phyloP scores from a whole-genome alignment of 35 echinoderm and acorn worm species.

The Holothuria glaberrima region DNA sequence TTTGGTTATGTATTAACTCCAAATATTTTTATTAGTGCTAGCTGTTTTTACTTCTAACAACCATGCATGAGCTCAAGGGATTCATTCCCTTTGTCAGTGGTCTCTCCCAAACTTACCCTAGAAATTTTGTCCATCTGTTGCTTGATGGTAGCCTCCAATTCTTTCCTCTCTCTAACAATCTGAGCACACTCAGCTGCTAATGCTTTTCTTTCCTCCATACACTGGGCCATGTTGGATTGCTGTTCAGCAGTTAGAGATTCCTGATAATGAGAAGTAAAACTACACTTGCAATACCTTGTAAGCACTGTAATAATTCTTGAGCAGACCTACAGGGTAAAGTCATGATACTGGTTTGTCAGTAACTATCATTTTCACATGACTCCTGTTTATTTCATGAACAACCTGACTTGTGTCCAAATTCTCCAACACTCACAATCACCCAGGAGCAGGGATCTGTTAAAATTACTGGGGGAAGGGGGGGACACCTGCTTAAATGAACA shows the following conservation, averaged over 20 bases:
- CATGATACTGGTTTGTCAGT: no score
- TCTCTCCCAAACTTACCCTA: constrained; percentile 59
- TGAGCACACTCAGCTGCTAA: constrained; percentile 83
- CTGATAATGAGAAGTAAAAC: constrained; percentile 42
- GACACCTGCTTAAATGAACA: no score
- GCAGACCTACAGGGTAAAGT: no score
- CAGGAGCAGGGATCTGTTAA: no score
- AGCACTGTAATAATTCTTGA: no score
- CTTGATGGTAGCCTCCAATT: constrained; percentile 69
- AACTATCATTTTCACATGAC: no score
- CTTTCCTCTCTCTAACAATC: constrained; percentile 67
- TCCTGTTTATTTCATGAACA: not conserved
- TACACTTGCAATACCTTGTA: not conserved
- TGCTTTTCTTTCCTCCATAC: constrained; percentile 81
- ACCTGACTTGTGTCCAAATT: not conserved
- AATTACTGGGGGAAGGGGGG: no score
- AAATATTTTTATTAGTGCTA: not conserved
- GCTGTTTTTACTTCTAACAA: not conserved
- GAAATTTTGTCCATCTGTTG: constrained; percentile 65
- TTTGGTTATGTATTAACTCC: not conserved
- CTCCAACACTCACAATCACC: no score
- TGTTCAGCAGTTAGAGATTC: constrained; percentile 82
- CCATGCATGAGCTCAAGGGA: no score
- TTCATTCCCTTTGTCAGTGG: not conserved
- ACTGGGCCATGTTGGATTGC: constrained; percentile 79